phyloP scores from a whole-genome alignment of 2,888 invertebrate species.

The Papilio demoleus region DNA sequence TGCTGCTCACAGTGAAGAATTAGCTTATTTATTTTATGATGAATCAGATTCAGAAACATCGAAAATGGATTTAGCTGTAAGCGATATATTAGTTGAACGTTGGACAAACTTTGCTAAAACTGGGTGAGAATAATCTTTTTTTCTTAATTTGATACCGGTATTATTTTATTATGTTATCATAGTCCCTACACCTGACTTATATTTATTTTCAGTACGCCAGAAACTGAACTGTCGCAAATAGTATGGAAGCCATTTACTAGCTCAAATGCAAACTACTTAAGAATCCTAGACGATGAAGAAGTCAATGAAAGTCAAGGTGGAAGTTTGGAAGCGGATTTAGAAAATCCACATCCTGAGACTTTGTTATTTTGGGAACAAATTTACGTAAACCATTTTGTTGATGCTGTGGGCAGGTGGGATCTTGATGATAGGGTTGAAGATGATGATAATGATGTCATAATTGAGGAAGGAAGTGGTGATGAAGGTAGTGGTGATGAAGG shows the following conservation, averaged over 20 bases:
- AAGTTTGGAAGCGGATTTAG: slow-evolving; percentile 54
- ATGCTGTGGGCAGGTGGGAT: slow-evolving; percentile 64
- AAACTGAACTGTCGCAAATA: slow-evolving; percentile 56
- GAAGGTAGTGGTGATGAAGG: slow-evolving; percentile 43
- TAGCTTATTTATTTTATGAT: slow-evolving; percentile 66
- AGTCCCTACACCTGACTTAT: no score
- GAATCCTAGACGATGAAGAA: slow-evolving; percentile 59
- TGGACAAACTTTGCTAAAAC: slow-evolving; percentile 75
- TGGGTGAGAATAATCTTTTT: slow-evolving; percentile 56
- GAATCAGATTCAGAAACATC: slow-evolving; percentile 44
- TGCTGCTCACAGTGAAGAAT: slow-evolving; percentile 71
- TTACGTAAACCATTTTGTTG: slow-evolving; percentile 63
- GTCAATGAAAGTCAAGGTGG: slow-evolving; percentile 46
- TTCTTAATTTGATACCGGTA: no score
- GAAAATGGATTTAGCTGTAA: slow-evolving; percentile 56
- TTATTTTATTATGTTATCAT: no score
- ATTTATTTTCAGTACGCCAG: slow-evolving; percentile 61
- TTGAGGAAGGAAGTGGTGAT: slow-evolving; percentile 33
- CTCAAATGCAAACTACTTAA: slow-evolving; percentile 52
- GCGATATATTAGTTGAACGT: slow-evolving; percentile 66
- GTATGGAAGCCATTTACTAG: slow-evolving; percentile 63
- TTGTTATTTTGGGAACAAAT: slow-evolving; percentile 67
- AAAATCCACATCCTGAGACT: slow-evolving; percentile 58
- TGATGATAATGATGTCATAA: slow-evolving; percentile 43
- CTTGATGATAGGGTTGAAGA: slow-evolving; percentile 54